Conservation (phyloP, 2,888 invertebrate species). For the Heliconius sara region DNA sequence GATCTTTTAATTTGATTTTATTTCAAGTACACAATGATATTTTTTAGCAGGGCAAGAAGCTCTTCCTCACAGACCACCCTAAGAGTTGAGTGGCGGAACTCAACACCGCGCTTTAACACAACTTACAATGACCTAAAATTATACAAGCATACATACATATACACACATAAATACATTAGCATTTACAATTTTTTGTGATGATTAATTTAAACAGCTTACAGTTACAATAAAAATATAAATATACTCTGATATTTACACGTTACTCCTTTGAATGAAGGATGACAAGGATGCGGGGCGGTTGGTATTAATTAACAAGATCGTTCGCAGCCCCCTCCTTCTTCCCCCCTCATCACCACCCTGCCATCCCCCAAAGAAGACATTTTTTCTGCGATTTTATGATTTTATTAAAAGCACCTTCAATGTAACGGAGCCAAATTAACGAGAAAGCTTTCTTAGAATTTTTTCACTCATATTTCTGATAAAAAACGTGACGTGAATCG, state of each 20-base stretch:
- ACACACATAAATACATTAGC: background rate
- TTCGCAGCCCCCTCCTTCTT: background rate
- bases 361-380: slow-evolving; percentile 8
- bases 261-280: slow-evolving; percentile 8
- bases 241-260: background rate
- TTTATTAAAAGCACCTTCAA: slow-evolving; percentile 24
- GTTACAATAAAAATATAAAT: background rate
- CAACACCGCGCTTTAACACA: too few relatives aligned
- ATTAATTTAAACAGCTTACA: background rate
- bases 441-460: background rate
- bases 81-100: too few relatives aligned
- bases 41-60: too few relatives aligned
- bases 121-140: background rate
- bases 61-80: too few relatives aligned
- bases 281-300: slow-evolving; percentile 1
- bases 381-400: slow-evolving; percentile 24
- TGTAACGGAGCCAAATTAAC: slow-evolving; percentile 18
- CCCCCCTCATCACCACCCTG: too few relatives aligned
- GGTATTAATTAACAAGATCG: slow-evolving; percentile 17
- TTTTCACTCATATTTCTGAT: background rate
- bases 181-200: background rate
- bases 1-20: too few relatives aligned
- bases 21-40: too few relatives aligned
- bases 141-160: background rate
- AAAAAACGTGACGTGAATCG: background rate